Evolutionary conservation across 2,888 invertebrate species (phyloP).

Genomic region (Drosophila diplacantha): DNA sequence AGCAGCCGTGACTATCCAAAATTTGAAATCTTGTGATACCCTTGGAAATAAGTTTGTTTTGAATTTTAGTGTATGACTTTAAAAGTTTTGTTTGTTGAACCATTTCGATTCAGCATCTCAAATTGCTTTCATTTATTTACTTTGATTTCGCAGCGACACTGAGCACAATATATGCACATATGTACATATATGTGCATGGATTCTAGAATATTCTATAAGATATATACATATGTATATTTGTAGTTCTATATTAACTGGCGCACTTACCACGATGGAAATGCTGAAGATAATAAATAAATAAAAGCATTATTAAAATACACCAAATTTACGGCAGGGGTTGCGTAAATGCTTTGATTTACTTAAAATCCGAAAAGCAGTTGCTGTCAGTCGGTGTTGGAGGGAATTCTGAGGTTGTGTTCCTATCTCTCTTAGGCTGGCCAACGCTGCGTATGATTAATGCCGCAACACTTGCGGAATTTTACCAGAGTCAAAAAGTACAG

Average conservation of each 20-base stretch:
- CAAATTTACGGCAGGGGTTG: not conserved
- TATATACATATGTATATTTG: no score
- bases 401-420: constrained; percentile 6
- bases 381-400: not conserved
- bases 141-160: not conserved
- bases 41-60: not conserved
- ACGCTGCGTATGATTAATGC: constrained; percentile 57
- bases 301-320: not conserved
- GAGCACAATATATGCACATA: not conserved
- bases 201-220: constrained; percentile 1
- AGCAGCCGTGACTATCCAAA: not conserved
- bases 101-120: not conserved
- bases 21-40: not conserved
- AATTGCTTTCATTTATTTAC: not conserved
- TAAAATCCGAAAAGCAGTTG: not conserved
- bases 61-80: not conserved
- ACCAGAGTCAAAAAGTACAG: constrained; percentile 28
- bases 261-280: not conserved
- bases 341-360: constrained; percentile 1
- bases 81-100: not conserved
- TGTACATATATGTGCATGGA: not conserved
- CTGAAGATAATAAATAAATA: not conserved
- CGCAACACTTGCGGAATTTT: constrained; percentile 45
- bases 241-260: not conserved
- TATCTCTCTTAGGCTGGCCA: constrained; percentile 14